Conservation (phyloP, 1,140 invertebrate genomes). For the Schlechtendalia chinensis region DNA sequence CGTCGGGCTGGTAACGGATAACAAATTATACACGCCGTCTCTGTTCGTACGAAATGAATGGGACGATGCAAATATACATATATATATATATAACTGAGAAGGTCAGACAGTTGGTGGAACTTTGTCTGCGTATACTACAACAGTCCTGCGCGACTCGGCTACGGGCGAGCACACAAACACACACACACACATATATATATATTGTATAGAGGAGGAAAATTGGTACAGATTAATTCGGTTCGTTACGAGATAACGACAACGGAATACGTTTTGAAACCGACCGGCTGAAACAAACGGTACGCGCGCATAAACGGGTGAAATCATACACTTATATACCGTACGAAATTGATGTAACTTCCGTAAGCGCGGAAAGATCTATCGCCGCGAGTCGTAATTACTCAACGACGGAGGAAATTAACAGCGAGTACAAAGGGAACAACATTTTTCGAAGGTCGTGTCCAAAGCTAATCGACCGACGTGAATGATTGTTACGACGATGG, state of each 20-base stretch:
- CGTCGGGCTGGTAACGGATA: constrained; percentile 38
- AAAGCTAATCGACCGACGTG: no score
- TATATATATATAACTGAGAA: background rate
- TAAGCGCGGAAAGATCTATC: background rate
- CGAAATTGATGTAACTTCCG: background rate
- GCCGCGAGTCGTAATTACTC: background rate
- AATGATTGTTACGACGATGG: no score
- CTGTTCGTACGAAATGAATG: constrained; percentile 8
- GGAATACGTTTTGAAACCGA: background rate
- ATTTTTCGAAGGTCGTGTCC: no score
- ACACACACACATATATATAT: no score
- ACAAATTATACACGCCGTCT: constrained; percentile 38
- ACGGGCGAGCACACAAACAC: no score
- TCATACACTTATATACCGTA: no score
- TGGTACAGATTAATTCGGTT: constrained; percentile 24
- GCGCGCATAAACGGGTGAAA: no score
- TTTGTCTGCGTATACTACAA: constrained; percentile 24
- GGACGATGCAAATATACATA: no score
- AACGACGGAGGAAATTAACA: background rate
- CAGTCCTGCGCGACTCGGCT: background rate
- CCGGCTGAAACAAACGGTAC: constrained; percentile 1
- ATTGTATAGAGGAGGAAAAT: constrained; percentile 19
- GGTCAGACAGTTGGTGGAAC: constrained; percentile 19
- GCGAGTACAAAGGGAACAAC: no score
- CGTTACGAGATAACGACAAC: constrained; percentile 1